Evolutionary conservation across 2,113 vertebrate species (phyloP), one percentile per base, ranked within the genome.

Genomic region (Crypturellus undulatus): DNA sequence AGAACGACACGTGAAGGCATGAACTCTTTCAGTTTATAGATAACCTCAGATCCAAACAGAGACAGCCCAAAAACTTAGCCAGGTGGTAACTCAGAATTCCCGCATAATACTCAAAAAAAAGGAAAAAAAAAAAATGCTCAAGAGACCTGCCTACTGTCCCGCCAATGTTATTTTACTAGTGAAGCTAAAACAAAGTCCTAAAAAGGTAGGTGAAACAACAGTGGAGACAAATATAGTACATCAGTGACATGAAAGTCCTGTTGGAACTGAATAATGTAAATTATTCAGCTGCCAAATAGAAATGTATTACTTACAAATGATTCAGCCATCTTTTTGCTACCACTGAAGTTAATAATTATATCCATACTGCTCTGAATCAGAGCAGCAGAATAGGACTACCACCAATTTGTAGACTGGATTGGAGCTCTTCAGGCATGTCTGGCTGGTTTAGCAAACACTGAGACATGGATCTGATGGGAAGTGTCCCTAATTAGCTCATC

Each of bases 381-480:
- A 49, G 38, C 6, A 79, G 51, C 0, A 10, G 3, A 79, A 9
- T 3, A 58, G 25, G 13, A 4, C 13, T 22, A 8, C 36, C 69
- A 75, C 36, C 56, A 93, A 36, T 82, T 62, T 69, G 67, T 54
- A 79, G 2, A 40, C 79, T 65, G 88, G 52, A 36, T 20, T 71
- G 26, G 83, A 69, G 72, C 0, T 94, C 90, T 75, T 79, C 60
- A 73, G 90, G 75, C 70, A 42, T 2, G 75, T 69, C 63, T 68
- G 70, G 58, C 90, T 77, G 80, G 90, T 92, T 96, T 65, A 52
- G 65, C 78, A 43, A 94, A 79, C 30, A 77, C 91, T 77, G 69
- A 91, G 52, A 32, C 26, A 10, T 1, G 9, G 62, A 63, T 30
- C 63, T 12, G 51, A 40, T 45, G 72, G 72, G 73, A 92, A 92